Evolutionary conservation across 2,113 vertebrate species (phyloP).

Genomic region (Pundamilia nyererei): DNA sequence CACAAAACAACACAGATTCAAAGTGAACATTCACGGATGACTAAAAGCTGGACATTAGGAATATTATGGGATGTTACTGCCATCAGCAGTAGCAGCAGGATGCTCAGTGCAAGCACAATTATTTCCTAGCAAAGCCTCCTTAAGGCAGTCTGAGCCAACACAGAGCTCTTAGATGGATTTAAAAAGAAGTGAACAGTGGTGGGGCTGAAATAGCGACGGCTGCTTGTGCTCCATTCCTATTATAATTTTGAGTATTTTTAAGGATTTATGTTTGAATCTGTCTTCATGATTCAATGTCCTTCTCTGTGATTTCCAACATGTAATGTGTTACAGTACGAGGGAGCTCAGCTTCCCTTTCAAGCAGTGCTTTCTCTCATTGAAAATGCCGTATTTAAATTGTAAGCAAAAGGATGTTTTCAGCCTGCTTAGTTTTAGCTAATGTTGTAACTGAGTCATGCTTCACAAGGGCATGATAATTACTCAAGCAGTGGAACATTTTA

Average conservation of each 20-base stretch:
- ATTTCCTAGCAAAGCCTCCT: conserved; percentile 19
- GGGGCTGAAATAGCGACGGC: not conserved
- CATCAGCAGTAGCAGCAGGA: conserved; percentile 7
- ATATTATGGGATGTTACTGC: conserved; percentile 1
- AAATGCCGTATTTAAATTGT: not conserved
- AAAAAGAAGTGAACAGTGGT: not conserved
- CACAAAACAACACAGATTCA: not conserved
- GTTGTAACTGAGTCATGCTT: not conserved
- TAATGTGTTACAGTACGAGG: not conserved
- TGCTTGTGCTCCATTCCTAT: not conserved
- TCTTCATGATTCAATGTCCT: not conserved
- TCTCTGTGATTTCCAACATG: not conserved
- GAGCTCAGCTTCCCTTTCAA: not conserved
- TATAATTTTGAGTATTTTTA: not conserved
- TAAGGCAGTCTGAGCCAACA: not conserved
- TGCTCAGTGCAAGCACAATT: conserved; percentile 14
- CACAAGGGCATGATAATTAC: not conserved
- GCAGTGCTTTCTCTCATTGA: not conserved
- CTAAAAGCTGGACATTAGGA: conserved; percentile 2
- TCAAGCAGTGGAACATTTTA: not conserved
- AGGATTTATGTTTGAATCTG: not conserved
- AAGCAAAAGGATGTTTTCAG: not conserved
- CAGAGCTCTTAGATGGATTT: not conserved
- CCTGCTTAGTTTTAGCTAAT: not conserved
- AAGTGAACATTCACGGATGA: not conserved